phyloP scores from a whole-genome alignment of 2,113 vertebrate genomes.

The Furnarius figulus region DNA sequence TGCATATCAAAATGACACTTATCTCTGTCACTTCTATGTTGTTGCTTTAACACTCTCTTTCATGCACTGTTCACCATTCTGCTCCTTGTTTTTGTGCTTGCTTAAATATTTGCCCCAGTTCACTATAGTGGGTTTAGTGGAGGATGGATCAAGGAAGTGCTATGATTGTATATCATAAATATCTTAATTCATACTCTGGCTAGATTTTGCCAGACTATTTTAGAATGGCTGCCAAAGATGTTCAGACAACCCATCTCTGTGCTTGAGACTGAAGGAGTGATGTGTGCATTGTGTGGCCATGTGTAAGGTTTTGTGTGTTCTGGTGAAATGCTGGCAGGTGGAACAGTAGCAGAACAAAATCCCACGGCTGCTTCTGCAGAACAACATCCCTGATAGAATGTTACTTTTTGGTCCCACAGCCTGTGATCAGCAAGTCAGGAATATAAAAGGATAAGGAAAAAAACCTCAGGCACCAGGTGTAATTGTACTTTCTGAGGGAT shows the following conservation, averaged over 20 bases:
- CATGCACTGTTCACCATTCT: neutral
- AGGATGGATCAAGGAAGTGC: neutral
- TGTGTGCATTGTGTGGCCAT: too few relatives aligned
- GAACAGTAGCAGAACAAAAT: neutral
- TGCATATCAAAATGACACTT: neutral
- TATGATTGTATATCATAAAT: neutral
- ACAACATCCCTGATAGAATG: rapidly evolving
- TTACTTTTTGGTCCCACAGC: neutral
- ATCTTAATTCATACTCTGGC: neutral
- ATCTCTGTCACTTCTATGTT: neutral
- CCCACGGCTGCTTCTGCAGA: neutral
- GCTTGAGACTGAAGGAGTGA: neutral
- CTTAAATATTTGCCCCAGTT: neutral
- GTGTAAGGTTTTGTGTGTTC: neutral
- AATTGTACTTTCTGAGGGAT: neutral
- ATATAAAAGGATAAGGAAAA: neutral
- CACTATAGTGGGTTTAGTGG: neutral
- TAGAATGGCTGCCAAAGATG: neutral
- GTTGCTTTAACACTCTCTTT: neutral
- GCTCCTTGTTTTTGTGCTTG: neutral
- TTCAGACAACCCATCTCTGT: neutral
- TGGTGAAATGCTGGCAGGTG: neutral
- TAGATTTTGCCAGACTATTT: neutral
- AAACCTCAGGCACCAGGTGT: neutral
- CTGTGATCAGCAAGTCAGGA: neutral